Evolutionary conservation across 2,797 vertebrate genomes (phyloP), one percentile per base, ranked within the genome.

Genomic region (Syngnathus rostellatus): DNA sequence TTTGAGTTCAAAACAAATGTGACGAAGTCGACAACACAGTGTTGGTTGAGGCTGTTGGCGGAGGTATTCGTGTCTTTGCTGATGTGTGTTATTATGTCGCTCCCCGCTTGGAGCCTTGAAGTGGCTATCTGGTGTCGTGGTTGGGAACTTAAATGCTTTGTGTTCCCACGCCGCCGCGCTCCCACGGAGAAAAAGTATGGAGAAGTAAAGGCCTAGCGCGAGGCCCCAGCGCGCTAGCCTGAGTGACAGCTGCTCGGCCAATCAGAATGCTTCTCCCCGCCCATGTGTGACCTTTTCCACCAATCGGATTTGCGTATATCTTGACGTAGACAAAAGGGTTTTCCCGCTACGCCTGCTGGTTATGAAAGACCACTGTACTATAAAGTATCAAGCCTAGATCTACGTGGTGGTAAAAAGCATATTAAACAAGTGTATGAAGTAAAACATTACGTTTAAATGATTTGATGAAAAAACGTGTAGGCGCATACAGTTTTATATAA

Each of bases 1-100:
- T 68, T 43, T 59, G 67, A 85, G 70, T 90, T 88, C 85, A 88
- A 88, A 90, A 90, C 85, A 90, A 88, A 87, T 78, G 79, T 79
- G 81, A 84, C 77, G 77, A 79, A 83, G 75, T 71, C 48, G 64
- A n/a, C 40, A 8, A 66, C 53, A 23, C 45, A 43, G 67, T 40
- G 53, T 57, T n/a, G 5, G 31, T 17, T 1, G 0, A 11, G 5
- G 55, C n/a, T 17, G 5, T 19, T 2, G 53, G 19, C 16, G 51
- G 0, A 0, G 10, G 40, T 21, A 25, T 1, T 31, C 1, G 54
- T 2, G 0, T 16, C 19, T 21, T 17, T 23, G 63, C 31, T 0
- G 23, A 1, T 0, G 0, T 1, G 2, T 5, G 0, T 21, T 1
- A 8, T 1, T 6, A 1, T 0, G 11, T 40, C 10, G 38, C 1